Conservation (phyloP, 92 coral and sea anemone species). For the Actinostola sp. region DNA sequence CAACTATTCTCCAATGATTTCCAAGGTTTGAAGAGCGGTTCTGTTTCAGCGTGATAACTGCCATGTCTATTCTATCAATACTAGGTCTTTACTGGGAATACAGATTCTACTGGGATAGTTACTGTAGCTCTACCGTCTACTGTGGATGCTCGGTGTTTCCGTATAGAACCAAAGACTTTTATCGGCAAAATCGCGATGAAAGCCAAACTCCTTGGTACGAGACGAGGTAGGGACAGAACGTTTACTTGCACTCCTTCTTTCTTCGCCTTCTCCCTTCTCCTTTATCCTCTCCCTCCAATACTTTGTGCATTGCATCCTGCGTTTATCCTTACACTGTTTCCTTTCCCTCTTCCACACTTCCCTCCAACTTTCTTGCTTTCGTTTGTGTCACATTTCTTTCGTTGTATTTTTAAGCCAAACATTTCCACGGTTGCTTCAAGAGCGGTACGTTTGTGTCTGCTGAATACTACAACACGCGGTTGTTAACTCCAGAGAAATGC, state of each 20-base stretch:
- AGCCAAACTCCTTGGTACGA: slow-evolving; percentile 43
- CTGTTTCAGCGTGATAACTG: too few relatives aligned
- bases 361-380: not conserved
- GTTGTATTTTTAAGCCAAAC: slow-evolving; percentile 51
- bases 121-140: slow-evolving; percentile 40
- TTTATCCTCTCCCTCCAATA: not conserved
- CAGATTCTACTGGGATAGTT: slow-evolving; percentile 48
- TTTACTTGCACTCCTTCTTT: not conserved
- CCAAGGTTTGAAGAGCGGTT: too few relatives aligned
- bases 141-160: slow-evolving; percentile 66
- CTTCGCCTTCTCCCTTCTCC: not conserved
- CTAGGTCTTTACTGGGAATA: slow-evolving; percentile 77
- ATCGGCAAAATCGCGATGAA: slow-evolving; percentile 51
- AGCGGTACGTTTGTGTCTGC: slow-evolving; percentile 47
- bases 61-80: too few relatives aligned
- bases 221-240: slow-evolving; percentile 1
- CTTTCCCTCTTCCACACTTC: not conserved
- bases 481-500: slow-evolving; percentile 78
- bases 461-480: slow-evolving; percentile 52
- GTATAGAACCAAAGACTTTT: slow-evolving; percentile 69
- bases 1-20: not conserved
- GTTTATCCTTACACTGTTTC: not conserved
- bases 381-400: not conserved
- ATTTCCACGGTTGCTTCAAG: slow-evolving; percentile 72
- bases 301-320: not conserved